Percentiles rank a stretch among this genome's conserved stretches.
Evolutionary conservation across 2,113 vertebrate species (phyloP).

Genomic region (Saguinus midas): DNA sequence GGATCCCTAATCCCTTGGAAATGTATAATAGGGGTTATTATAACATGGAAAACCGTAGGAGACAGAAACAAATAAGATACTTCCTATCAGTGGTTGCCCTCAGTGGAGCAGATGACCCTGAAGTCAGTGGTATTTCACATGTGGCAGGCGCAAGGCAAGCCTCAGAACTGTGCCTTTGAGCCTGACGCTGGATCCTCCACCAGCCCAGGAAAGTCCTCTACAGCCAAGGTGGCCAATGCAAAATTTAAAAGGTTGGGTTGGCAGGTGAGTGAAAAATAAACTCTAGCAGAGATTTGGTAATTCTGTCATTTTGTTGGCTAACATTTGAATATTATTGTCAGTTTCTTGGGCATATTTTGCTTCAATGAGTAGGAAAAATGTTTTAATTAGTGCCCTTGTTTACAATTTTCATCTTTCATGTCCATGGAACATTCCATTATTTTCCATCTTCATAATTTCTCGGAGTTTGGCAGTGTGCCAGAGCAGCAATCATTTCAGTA

Average conservation of each 20-base stretch:
- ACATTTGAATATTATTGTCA: constrained; percentile 38
- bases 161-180: not conserved
- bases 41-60: not conserved
- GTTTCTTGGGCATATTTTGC: constrained; percentile 5
- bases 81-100: not conserved
- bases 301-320: constrained; percentile 30
- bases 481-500: not conserved
- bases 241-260: not conserved
- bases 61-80: not conserved
- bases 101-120: not conserved
- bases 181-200: not conserved
- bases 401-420: constrained; percentile 32
- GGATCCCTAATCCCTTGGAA: not conserved
- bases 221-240: not conserved
- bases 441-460: constrained; percentile 22
- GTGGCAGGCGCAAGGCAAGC: not conserved
- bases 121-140: not conserved
- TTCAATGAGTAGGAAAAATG: constrained; percentile 32
- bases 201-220: not conserved
- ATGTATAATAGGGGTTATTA: not conserved
- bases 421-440: not conserved
- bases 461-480: not conserved
- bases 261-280: constrained; percentile 10
- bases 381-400: constrained; percentile 47
- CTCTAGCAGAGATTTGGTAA: not conserved